A percentile compares a stretch with the other conserved stretches of the same genome.
These are phyloP conservation scores for zebrafish (Danio rerio) DNA, from an alignment of 2,113 vertebrate genomes.

Conservation along the genomic window GRCz12tu NC_133198.1:50140001-50140500, in stretches of 20 bases:
- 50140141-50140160: background rate
- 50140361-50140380: constrained; percentile 21
- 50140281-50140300: no score
- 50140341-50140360: constrained; percentile 27
- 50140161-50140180: constrained; percentile 16
- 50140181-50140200: constrained; percentile 15
- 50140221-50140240: no score
- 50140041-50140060: constrained; percentile 48
- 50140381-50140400: constrained; percentile 34
- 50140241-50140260: no score
- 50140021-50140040: constrained; percentile 46
- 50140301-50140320: no score
- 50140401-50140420: constrained; percentile 2
- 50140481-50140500: no score
- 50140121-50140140: background rate
- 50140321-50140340: constrained; percentile 21
- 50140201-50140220: constrained; percentile 6
- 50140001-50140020: constrained; percentile 82
- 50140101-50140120: no score
- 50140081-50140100: no score
- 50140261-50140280: no score
- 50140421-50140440: constrained; percentile 6
- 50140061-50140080: constrained; percentile 39
- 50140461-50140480: no score
- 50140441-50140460: background rate